Base-by-base conservation (phyloP, 2,888 invertebrate species). In the Mythimna lalbum region DNA sequence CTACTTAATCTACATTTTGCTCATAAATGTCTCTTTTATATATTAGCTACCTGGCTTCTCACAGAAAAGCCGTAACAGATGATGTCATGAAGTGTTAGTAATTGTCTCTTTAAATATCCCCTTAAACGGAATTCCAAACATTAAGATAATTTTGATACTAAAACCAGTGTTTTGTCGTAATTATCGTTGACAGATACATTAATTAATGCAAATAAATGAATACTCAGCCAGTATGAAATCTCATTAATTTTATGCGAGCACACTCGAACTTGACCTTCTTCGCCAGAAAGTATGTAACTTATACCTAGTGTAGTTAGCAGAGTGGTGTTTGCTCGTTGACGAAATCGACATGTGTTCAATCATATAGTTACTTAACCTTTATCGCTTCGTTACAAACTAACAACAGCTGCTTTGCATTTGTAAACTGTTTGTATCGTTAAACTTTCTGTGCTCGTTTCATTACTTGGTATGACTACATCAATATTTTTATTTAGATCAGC, bases 161-260 rank as follows among this genome's bases (percentile, higher is more conserved):
- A 64, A 64, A 6, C 6, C 33, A 31, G 47, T 79, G 33, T 69
- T 76, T 77, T 63, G 57, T 65, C 19, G 55, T 49, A 63, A 81
- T 80, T 71, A 69, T 60, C 55, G 39, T 80, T 69, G 69, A 72
- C 61, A 72, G 59, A 63, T 31, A 57, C 63, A 71, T 78, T 71
- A 61, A 73, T 80, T 80, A 82, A 64, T 63, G 61, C 56, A 69
- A 81, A 80, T 83, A 64, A 80, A 53, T 82, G 76, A 77, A 77
- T 27, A 27, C 83, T 80, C 82, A 73, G 71, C 72, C 72, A 63
- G 60, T 68, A 70, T 83, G 61, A 76, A 68, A 72, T 73, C 39
- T 69, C 66, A 67, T 82, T 73, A 75, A 68, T 65, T 64, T 64
- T 60, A 73, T 65, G 57, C 61, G 21, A 56, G 33, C 50, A 47